Conservation (phyloP, 2,797 vertebrate species). For the Mustela erminea region DNA sequence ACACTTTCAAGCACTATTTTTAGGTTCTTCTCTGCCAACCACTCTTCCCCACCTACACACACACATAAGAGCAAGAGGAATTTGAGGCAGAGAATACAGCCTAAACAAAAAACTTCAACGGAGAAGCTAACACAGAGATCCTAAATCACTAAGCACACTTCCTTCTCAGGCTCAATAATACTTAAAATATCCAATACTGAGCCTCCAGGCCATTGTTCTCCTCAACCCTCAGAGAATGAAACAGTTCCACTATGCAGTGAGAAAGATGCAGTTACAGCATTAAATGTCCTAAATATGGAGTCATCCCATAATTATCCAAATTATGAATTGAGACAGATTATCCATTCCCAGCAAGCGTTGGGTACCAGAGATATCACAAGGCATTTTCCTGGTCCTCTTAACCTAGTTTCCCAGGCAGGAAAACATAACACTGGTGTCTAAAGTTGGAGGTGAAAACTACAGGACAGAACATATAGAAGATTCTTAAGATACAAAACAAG, state of each 20-base stretch:
- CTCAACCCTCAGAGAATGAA: neutral
- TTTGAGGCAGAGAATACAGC: neutral
- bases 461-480: neutral
- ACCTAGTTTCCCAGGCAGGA: neutral
- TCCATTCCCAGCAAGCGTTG: neutral
- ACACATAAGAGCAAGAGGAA: neutral
- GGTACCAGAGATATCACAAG: neutral
- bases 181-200: neutral
- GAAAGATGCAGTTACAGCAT: neutral
- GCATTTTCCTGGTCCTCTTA: neutral
- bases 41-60: neutral
- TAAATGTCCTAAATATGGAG: neutral
- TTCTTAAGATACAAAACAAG: neutral
- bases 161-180: neutral
- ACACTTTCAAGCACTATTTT: constrained; percentile 6
- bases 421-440: neutral
- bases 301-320: neutral
- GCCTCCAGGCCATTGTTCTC: neutral
- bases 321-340: neutral
- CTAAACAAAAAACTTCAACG: neutral
- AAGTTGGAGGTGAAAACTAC: neutral
- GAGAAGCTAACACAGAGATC: neutral
- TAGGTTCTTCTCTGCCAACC: neutral
- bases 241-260: neutral
- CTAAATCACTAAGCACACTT: neutral